Evolutionary conservation across 2,888 invertebrate genomes (phyloP).

Genomic region (Dugesia japonica): DNA sequence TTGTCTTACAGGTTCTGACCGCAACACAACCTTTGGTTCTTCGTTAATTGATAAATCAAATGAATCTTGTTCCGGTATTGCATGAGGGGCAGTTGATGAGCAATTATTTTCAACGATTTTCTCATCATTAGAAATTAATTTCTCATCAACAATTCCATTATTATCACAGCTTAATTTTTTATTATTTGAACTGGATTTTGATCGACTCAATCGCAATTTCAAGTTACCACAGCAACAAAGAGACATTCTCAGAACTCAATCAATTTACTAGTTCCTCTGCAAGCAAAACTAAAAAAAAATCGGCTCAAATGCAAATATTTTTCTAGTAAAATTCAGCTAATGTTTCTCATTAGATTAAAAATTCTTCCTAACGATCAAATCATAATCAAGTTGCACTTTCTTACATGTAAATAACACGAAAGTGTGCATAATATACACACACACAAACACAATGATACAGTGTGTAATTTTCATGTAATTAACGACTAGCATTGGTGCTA

Average conservation of each 20-base stretch:
- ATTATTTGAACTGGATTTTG: background rate
- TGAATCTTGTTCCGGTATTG: background rate
- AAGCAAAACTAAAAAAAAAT: background rate
- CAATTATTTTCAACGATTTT: background rate
- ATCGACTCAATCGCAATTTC: background rate
- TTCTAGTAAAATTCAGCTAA: background rate
- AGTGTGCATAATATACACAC: background rate
- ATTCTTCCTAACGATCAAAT: background rate
- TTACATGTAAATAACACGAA: background rate
- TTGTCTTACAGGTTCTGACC: background rate
- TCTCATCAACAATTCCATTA: background rate
- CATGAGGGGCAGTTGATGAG: background rate
- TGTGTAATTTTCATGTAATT: background rate
- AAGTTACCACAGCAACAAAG: background rate
- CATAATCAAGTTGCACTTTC: constrained; percentile 2
- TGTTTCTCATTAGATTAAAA: constrained; percentile 17
- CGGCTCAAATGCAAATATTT: background rate
- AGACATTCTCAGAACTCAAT: background rate
- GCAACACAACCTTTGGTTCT: background rate
- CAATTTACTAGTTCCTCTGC: background rate
- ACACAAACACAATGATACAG: background rate
- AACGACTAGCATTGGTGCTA: background rate
- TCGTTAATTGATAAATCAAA: background rate
- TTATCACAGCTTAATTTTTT: background rate
- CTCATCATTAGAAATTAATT: background rate